A percentile compares a stretch with the other conserved stretches of the same genome.
phyloP scores from a whole-genome alignment of 1,140 invertebrate genomes.

The Drosophila grimshawi region DNA sequence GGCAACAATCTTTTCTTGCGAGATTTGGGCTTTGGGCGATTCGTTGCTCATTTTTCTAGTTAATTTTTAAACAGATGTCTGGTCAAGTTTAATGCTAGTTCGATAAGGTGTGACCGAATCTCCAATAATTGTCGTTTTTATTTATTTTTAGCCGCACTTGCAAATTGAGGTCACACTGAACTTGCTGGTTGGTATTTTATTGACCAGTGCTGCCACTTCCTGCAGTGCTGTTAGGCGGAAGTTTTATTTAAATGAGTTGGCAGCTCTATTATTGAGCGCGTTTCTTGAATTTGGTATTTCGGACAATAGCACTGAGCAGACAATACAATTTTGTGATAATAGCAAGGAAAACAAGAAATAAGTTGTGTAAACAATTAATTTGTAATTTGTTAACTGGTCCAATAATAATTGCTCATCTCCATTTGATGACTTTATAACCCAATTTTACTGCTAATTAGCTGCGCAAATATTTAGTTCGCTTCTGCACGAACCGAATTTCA shows the following conservation, averaged over 20 bases:
- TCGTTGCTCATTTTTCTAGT: constrained; percentile 66
- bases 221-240: neutral
- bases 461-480: constrained; percentile 32
- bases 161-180: constrained; percentile 1
- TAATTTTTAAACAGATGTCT: constrained; percentile 58
- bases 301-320: too few species aligned
- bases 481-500: neutral
- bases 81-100: constrained; percentile 40
- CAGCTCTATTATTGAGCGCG: neutral
- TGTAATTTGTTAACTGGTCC: neutral
- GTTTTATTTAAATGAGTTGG: neutral
- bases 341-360: constrained; percentile 4
- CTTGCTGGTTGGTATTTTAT: neutral
- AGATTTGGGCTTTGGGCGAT: constrained; percentile 48
- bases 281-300: neutral
- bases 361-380: constrained; percentile 11
- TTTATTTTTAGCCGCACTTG: neutral
- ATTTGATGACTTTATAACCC: constrained; percentile 52
- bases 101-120: constrained; percentile 30
- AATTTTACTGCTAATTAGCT: constrained; percentile 39
- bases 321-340: neutral
- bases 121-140: neutral
- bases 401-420: neutral
- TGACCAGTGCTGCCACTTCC: neutral
- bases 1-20: constrained; percentile 91